Evolutionary conservation across 2,888 invertebrate species (phyloP).

Genomic region (Tachina fera): DNA sequence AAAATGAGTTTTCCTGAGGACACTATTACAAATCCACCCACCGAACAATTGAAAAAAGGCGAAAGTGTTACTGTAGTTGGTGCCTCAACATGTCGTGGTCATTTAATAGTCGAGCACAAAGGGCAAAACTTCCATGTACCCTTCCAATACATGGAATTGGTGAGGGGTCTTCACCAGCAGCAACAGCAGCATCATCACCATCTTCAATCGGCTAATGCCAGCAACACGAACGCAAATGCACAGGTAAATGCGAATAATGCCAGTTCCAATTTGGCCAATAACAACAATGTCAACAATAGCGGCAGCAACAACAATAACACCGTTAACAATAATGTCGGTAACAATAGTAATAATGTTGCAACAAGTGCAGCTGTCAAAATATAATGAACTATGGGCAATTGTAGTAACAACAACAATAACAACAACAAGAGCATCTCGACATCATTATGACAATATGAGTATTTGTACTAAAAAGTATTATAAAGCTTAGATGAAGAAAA

Average conservation of each 20-base stretch:
- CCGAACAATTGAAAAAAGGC: conserved; percentile 88
- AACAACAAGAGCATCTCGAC: not conserved
- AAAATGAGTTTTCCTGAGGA: conserved; percentile 92
- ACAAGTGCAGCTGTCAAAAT: conserved; percentile 76
- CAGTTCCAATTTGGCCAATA: conserved; percentile 58
- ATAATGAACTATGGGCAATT: conserved; percentile 61
- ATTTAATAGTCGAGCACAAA: conserved; percentile 93
- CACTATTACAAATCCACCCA: conserved; percentile 79
- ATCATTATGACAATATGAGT: conserved; percentile 15
- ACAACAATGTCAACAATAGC: conserved; percentile 44
- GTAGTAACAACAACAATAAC: conserved; percentile 13
- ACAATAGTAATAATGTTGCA: conserved; percentile 62
- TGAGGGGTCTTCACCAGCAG: conserved; percentile 73
- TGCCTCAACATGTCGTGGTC: conserved; percentile 92
- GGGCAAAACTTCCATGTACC: conserved; percentile 90
- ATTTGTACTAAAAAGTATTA: conserved; percentile 9
- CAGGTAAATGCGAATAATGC: conserved; percentile 57
- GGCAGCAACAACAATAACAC: conserved; percentile 49
- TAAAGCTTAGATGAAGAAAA: not conserved
- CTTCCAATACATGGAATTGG: conserved; percentile 91
- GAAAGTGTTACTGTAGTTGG: conserved; percentile 94
- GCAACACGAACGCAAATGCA: conserved; percentile 59
- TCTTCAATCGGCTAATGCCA: conserved; percentile 36
- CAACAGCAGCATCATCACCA: conserved; percentile 62
- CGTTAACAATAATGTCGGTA: conserved; percentile 39